Evolutionary conservation across 2,888 invertebrate genomes (phyloP).

Genomic region (Ormia ochracea): DNA sequence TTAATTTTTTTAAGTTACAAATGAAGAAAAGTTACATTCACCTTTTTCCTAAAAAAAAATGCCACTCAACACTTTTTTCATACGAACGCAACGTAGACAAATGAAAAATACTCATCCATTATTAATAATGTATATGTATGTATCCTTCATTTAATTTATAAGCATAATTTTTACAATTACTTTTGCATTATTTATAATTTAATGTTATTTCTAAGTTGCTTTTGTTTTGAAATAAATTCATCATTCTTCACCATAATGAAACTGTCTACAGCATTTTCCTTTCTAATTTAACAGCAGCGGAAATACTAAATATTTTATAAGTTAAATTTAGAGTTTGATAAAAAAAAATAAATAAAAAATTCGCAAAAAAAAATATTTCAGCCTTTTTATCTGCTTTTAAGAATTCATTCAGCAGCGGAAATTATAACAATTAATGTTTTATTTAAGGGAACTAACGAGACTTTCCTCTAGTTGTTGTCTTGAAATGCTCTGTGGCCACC

Average conservation of each 20-base stretch:
- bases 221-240: constrained; percentile 30
- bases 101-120: constrained; percentile 41
- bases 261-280: background rate
- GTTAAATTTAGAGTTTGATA: no score
- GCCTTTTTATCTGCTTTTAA: no score
- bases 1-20: constrained; percentile 36
- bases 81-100: background rate
- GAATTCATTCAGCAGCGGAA: no score
- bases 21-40: constrained; percentile 16
- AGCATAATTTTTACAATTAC: constrained; percentile 16
- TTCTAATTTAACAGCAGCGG: background rate
- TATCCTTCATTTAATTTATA: constrained; percentile 24
- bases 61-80: background rate
- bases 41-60: constrained; percentile 20
- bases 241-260: constrained; percentile 33
- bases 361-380: no score
- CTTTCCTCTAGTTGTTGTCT: no score
- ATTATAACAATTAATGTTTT: no score
- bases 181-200: constrained; percentile 36
- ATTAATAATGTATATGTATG: constrained; percentile 42
- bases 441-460: no score
- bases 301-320: background rate
- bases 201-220: constrained; percentile 30
- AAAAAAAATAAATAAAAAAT: no score
- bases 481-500: no score